phyloP scores from a whole-genome alignment of 2,888 invertebrate species.

The Zygothrica quintamaculata region DNA sequence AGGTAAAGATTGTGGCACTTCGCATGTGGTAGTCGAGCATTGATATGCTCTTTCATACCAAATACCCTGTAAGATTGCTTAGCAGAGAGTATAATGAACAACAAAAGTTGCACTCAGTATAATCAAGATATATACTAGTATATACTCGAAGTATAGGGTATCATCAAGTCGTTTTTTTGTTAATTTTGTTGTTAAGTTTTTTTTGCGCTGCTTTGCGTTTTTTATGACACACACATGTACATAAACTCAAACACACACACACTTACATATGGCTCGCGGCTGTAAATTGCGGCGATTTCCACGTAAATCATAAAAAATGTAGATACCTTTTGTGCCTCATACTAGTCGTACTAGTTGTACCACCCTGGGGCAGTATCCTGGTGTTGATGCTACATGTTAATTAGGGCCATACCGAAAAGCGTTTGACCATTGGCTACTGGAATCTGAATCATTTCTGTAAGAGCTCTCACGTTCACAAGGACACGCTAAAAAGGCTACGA shows the following conservation, averaged over 20 bases:
- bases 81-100: not conserved
- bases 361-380: conserved; percentile 50
- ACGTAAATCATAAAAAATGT: conserved; percentile 78
- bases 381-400: conserved; percentile 68
- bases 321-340: conserved; percentile 44
- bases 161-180: not conserved
- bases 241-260: too few species aligned
- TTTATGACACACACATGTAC: conserved; percentile 66
- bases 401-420: conserved; percentile 53
- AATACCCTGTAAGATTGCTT: conserved; percentile 23
- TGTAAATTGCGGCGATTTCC: conserved; percentile 71
- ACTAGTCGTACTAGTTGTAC: conserved; percentile 5
- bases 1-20: not conserved
- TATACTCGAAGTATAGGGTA: conserved; percentile 11
- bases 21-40: conserved; percentile 3
- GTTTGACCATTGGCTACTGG: conserved; percentile 67
- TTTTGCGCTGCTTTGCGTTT: conserved; percentile 61
- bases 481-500: conserved; percentile 68
- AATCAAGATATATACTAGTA: not conserved
- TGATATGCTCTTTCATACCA: not conserved
- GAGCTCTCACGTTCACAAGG: conserved; percentile 79
- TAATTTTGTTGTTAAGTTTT: not conserved
- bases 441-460: conserved; percentile 42
- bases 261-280: conserved; percentile 8
- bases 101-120: too few species aligned